Percentiles rank a stretch among this genome's conserved stretches.
Conservation (phyloP, 2,888 invertebrate species). For the Phania funesta region DNA sequence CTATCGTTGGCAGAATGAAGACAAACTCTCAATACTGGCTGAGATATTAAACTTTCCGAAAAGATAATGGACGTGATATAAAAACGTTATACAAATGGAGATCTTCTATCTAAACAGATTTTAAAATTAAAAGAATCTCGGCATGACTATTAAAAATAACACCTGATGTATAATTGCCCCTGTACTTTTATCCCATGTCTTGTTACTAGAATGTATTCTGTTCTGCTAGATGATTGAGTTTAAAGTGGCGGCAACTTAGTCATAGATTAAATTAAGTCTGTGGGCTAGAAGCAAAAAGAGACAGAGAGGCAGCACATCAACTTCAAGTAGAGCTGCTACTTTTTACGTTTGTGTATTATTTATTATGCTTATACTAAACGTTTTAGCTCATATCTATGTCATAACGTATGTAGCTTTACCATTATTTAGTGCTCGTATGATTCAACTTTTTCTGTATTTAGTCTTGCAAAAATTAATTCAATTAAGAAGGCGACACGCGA, state of each 20-base stretch:
- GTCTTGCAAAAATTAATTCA: conserved; percentile 57
- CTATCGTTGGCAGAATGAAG: too few relatives aligned
- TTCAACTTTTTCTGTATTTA: conserved; percentile 44
- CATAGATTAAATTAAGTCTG: conserved; percentile 49
- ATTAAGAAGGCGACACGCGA: conserved; percentile 64
- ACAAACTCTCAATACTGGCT: too few relatives aligned
- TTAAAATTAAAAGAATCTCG: too few relatives aligned
- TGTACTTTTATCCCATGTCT: background rate
- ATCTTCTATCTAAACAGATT: too few relatives aligned
- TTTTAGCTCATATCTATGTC: background rate
- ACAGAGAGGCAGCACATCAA: background rate
- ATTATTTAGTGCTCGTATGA: conserved; percentile 38
- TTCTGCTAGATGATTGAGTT: conserved; percentile 18
- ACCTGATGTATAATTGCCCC: background rate
- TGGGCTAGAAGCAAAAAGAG: background rate
- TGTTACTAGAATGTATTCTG: conserved; percentile 4
- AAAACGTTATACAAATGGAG: too few relatives aligned
- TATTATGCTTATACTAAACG: conserved; percentile 10
- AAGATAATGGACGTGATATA: too few relatives aligned
- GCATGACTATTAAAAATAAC: background rate
- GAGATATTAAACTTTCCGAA: too few relatives aligned
- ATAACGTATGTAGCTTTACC: conserved; percentile 15
- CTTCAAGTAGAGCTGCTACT: background rate
- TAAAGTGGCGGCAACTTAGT: conserved; percentile 35
- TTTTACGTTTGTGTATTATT: conserved; percentile 4